Evolutionary conservation across 2,113 vertebrate species (phyloP).

Genomic region (Peromyscus californicus): DNA sequence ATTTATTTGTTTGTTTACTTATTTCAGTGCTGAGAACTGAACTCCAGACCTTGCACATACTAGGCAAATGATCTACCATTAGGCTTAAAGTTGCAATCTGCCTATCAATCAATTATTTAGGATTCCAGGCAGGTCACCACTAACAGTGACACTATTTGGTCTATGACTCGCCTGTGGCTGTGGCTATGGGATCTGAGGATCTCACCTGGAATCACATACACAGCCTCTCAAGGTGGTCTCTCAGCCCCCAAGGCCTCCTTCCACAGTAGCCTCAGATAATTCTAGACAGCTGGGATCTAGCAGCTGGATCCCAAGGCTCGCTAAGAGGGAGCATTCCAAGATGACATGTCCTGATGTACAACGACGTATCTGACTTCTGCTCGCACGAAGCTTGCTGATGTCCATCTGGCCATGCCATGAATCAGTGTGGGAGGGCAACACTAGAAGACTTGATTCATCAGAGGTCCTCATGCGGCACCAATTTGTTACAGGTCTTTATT

Average conservation of each 20-base stretch:
- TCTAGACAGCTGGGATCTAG: background rate
- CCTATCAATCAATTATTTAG: background rate
- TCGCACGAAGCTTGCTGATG: constrained; percentile 5
- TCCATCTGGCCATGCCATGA: background rate
- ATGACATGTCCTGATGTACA: background rate
- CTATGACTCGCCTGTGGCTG: background rate
- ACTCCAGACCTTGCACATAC: too few relatives aligned
- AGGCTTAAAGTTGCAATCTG: background rate
- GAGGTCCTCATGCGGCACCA: background rate
- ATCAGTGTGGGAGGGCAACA: background rate
- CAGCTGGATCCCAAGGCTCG: background rate
- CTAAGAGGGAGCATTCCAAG: background rate
- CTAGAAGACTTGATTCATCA: background rate
- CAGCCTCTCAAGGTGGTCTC: background rate
- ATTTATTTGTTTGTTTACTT: background rate
- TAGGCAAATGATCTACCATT: background rate
- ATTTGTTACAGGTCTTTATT: background rate
- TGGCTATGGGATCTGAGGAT: background rate
- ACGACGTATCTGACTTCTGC: constrained; percentile 6
- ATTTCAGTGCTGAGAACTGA: background rate
- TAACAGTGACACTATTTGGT: background rate
- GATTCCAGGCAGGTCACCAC: background rate
- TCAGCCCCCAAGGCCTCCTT: background rate
- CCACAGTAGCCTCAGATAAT: background rate
- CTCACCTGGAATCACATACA: background rate